A percentile compares a stretch with the other conserved stretches of the same genome.
Conservation (phyloP, 2,888 invertebrate species). For the Epistrophe eligans region DNA sequence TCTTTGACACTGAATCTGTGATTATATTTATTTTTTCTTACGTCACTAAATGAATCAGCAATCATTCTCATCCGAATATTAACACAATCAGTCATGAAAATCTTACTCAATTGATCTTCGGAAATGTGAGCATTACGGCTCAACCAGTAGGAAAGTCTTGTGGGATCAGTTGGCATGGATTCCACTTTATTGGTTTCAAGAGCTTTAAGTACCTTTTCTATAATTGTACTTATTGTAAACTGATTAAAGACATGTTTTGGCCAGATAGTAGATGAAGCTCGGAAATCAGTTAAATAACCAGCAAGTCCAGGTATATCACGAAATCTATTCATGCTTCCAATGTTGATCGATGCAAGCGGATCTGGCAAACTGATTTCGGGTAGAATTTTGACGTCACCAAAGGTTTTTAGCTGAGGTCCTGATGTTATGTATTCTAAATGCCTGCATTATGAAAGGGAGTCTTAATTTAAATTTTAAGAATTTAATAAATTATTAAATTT, state of each 20-base stretch:
- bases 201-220: conserved; percentile 82
- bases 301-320: conserved; percentile 82
- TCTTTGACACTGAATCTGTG: background rate
- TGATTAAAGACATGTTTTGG: conserved; percentile 88
- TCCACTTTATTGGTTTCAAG: conserved; percentile 82
- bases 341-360: conserved; percentile 84
- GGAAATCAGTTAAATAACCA: conserved; percentile 80
- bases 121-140: conserved; percentile 90
- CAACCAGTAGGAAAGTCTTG: conserved; percentile 91
- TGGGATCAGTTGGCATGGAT: conserved; percentile 88
- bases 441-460: conserved; percentile 63
- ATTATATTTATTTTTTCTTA: conserved; percentile 52
- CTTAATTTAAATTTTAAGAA: background rate
- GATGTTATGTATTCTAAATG: conserved; percentile 80
- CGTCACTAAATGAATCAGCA: conserved; percentile 80
- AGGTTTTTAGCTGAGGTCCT: conserved; percentile 83
- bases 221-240: conserved; percentile 85
- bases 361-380: conserved; percentile 87
- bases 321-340: conserved; percentile 84
- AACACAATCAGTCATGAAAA: conserved; percentile 88
- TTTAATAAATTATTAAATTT: too few relatives aligned
- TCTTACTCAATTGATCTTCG: conserved; percentile 86
- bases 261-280: conserved; percentile 86
- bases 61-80: conserved; percentile 87
- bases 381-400: conserved; percentile 88